phyloP scores from a whole-genome alignment of 2,888 invertebrate genomes.

The Cephus sareptanus region DNA sequence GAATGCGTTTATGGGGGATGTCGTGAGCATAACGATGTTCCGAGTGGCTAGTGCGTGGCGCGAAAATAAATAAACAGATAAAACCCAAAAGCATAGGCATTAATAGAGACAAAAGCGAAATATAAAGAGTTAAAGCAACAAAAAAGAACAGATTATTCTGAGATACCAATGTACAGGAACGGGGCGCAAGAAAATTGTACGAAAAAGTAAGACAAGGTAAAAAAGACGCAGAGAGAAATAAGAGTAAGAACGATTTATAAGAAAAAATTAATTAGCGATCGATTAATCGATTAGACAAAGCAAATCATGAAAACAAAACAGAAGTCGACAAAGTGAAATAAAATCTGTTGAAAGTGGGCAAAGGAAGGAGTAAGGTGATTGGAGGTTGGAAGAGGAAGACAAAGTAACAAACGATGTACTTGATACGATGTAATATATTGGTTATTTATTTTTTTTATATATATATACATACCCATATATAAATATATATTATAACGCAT shows the following conservation, averaged over 20 bases:
- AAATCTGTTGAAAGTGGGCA: too few relatives aligned
- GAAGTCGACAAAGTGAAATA: too few relatives aligned
- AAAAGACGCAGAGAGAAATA: background rate
- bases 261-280: background rate
- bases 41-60: too few relatives aligned
- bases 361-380: too few relatives aligned
- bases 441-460: conserved; percentile 21
- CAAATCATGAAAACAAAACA: too few relatives aligned
- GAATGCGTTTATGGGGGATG: too few relatives aligned
- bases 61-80: background rate
- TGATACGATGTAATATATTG: conserved; percentile 21
- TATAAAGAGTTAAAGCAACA: background rate
- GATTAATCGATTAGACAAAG: too few relatives aligned
- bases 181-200: background rate
- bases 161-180: conserved; percentile 8
- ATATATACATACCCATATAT: conserved; percentile 12
- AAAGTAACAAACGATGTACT: conserved; percentile 15
- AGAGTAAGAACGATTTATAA: conserved; percentile 1
- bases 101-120: too few relatives aligned
- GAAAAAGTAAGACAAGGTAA: too few relatives aligned
- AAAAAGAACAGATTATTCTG: conserved; percentile 11
- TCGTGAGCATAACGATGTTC: too few relatives aligned
- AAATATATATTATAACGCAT: conserved; percentile 8
- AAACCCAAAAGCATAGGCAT: background rate
- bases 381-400: background rate